Conservation (phyloP, 2,797 vertebrate species). For the Rhinogobio ventralis region DNA sequence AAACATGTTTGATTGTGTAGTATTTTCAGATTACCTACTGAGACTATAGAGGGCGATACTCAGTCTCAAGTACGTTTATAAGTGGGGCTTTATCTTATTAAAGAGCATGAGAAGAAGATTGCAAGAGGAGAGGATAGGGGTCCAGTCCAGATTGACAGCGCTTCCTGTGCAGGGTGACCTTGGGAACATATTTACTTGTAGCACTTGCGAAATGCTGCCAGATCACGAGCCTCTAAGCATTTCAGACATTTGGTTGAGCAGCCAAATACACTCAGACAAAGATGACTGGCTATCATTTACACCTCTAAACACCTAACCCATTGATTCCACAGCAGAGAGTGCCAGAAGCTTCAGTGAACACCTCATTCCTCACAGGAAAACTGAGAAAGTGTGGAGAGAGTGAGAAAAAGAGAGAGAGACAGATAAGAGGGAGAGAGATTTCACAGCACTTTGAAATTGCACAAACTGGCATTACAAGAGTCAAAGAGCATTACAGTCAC, state of each 20-base stretch:
- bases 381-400: slow-evolving; percentile 39
- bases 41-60: background rate
- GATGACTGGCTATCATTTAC: slow-evolving; percentile 60
- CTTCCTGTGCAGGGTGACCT: slow-evolving; percentile 53
- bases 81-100: background rate
- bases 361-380: slow-evolving; percentile 29
- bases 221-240: slow-evolving; percentile 35
- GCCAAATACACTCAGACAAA: slow-evolving; percentile 51
- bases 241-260: slow-evolving; percentile 26
- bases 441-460: slow-evolving; percentile 2
- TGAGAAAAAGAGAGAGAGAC: slow-evolving; percentile 29
- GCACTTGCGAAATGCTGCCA: slow-evolving; percentile 40
- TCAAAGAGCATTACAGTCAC: slow-evolving; percentile 7
- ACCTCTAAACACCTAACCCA: slow-evolving; percentile 46
- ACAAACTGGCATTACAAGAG: background rate
- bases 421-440: background rate
- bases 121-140: slow-evolving; percentile 2
- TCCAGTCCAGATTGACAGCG: slow-evolving; percentile 28
- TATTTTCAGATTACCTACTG: background rate
- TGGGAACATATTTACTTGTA: slow-evolving; percentile 45
- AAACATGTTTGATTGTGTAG: background rate
- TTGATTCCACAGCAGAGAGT: slow-evolving; percentile 34
- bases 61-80: background rate
- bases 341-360: slow-evolving; percentile 36
- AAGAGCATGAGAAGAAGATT: background rate